Evolutionary conservation across 2,797 vertebrate species (phyloP), one percentile per base, ranked within the genome.

Genomic region (Brachyalestes nurse): DNA sequence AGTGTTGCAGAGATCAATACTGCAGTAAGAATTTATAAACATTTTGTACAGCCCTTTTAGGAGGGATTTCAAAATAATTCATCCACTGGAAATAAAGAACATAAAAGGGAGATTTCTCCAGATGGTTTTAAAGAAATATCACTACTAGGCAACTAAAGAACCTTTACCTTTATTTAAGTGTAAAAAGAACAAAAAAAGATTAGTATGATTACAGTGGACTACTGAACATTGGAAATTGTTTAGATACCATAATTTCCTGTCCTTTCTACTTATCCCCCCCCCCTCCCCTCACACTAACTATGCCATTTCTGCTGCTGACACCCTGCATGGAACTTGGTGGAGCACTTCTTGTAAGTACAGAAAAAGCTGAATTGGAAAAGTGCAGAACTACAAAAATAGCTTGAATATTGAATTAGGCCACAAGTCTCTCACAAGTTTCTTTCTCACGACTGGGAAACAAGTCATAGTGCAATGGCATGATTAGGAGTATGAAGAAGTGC

Each of bases 61-160:
- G 16, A 23, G 17, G 42, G 78, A 73, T 83, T 77, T 84, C 45
- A 62, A 66, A 61, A 69, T 12, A 60, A 58, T 58, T 28, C n/a
- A 8, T 40, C 51, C 71, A 6, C 57, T 55, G n/a, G 60, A 79
- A 87, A 87, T 17, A 60, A 81, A 75, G 75, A 86, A 83, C 75
- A 23, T 45, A 21, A 25, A 34, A 23, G 51, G 28, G 21, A 42
- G 45, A 76, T 62, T 73, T 72, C 21, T 34, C 55, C 73, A n/a
- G 12, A 42, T 6, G 38, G 0, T 40, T 34, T 14, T 60, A 42
- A 12, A 72, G 53, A 66, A 47, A 71, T 73, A 62, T n/a, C 23
- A 40, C 7, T 66, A 67, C 40, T n/a, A 42, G 34, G 34, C 79
- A 61, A 5, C 16, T 55, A 4, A 34, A 4, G 34, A 34, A 34